Evolutionary conservation across 2,113 vertebrate genomes (phyloP), one percentile per base, ranked within the genome.

Genomic region (Nannobrachium achirus): DNA sequence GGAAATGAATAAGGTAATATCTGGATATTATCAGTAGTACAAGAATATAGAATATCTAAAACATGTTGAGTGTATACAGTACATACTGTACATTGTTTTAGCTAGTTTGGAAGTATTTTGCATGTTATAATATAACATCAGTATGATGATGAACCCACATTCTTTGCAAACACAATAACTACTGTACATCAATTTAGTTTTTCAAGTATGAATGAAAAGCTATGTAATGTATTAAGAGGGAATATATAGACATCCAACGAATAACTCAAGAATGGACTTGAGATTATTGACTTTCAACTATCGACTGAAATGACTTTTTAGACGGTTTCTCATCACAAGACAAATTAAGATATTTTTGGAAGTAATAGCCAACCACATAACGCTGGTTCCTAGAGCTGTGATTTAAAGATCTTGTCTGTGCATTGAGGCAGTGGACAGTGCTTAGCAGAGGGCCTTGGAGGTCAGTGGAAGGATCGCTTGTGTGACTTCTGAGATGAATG

Each of bases 1-100:
- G 44, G 52, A 66, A 25, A 68, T 74, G 33, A 64, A 33, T 33
- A 66, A 45, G 41, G 41, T 48, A 78, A 73, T 61, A n/a, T 52
- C 62, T 68, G 70, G 25, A 33, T 33, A 33, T 33, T 33, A 33
- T 33, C 25, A 33, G 25, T 25, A 75, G 49, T 62, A 66, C 20
- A 56, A 50, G 45, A 53, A 2, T 6, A n/a, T 1, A 19, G 10
- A 59, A 45, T 45, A 8, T 46, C 57, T 60, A 39, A 45, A 42
- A 18, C 57, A 8, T 59, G 40, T 45, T 15, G 2, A 19, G 56
- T 4, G 0, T 1, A 57, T 68, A 16, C 56, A 38, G 56, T 33
- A 57, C 20, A 51, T 33, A 33, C 6, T 33, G 6, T 33, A 33
- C 25, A 33, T 33, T 33, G 25, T 33, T 33, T 33, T 33, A 33